Base-by-base conservation (phyloP, 2,113 vertebrate species). In the Sander vitreus region DNA sequence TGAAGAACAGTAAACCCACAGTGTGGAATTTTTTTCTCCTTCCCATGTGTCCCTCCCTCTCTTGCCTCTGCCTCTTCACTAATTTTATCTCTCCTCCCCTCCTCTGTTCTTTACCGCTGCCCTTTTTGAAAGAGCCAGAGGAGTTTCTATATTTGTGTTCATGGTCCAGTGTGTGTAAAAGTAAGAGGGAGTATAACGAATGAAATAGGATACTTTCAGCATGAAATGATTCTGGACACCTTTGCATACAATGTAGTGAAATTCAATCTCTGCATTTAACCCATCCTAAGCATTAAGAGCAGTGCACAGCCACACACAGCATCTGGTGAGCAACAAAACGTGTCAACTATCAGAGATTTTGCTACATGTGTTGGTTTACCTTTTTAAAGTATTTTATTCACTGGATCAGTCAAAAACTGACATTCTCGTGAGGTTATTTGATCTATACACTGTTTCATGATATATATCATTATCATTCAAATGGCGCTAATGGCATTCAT, bases 1-100 rank as follows among this genome's bases (percentile, higher is more conserved):
- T 66, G 33, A 71, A 54, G 55, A 76, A 39, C 67, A 16, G 60
- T 77, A 85, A 90, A 82, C 71, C 72, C 47, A 59, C 58, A 67
- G 36, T 57, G 47, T 21, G 48, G 53, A 68, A 63, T 25, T 50
- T 66, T 66, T 47, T 59, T 43, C 36, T 76, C n/a, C 47, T 15
- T 36, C 36, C 30, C 48, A 19, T 48, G 16, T 57, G 18, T 82
- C 54, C 63, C 59, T 59, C 33, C 13, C 0, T 48, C 0, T 27
- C 27, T 15, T 54, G 12, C 27, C 57, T 68, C 64, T 16, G 27
- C 58, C 51, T 57, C 57, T 58, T 0, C 25, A 15, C 36, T 66
- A 6, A 57, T 65, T 71, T 55, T 53, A 19, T 45, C 21, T 55
- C 18, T 36, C 36, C 50, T 27, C 27, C 43, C n/a, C 16, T 67